A percentile compares a stretch with the other conserved stretches of the same genome.
Conservation (phyloP, 2,113 vertebrate genomes). For the Leucosticte australis region DNA sequence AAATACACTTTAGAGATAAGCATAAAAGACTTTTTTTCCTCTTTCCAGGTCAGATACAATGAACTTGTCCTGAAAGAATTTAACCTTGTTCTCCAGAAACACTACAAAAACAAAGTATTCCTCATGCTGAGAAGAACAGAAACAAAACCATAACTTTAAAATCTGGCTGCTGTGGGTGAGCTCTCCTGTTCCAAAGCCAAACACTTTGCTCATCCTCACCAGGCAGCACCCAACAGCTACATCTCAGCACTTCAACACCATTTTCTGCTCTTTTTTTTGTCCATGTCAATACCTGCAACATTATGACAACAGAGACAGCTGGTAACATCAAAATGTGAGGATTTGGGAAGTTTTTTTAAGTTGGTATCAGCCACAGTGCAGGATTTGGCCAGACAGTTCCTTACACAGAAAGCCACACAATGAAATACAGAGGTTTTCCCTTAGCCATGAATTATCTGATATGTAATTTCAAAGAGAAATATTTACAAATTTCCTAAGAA, state of each 20-base stretch:
- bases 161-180: fast-evolving
- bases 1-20: background rate
- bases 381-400: background rate
- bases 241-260: background rate
- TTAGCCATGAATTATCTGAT: background rate
- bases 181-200: background rate
- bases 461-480: background rate
- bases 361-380: background rate
- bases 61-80: conserved; percentile 28
- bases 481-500: background rate
- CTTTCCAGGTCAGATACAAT: background rate
- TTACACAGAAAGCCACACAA: background rate
- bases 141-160: background rate
- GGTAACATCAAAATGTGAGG: background rate
- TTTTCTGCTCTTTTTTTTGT: background rate
- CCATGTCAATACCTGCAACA: background rate
- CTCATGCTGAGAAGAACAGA: background rate
- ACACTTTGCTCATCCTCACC: fast-evolving
- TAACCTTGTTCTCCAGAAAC: background rate
- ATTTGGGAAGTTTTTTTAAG: background rate
- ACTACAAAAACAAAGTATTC: background rate
- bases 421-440: background rate
- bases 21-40: background rate
- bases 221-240: background rate
- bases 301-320: background rate